These are phyloP conservation scores for Xenopus borealis DNA, from an alignment of 2,113 vertebrate species.

Conservation along the genomic window DNA sequence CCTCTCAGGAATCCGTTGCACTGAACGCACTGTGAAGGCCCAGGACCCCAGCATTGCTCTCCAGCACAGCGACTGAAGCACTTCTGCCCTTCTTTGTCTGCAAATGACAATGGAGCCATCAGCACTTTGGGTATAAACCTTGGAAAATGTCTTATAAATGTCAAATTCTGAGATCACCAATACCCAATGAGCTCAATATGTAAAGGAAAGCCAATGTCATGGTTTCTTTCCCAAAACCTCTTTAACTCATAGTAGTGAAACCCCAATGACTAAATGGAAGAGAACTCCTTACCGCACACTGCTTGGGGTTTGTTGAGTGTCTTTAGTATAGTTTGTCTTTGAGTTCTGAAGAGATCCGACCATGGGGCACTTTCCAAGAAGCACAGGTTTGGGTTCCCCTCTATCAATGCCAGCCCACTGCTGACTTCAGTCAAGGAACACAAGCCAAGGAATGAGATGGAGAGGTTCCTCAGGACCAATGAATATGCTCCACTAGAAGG, in stretches of 20 bases:
- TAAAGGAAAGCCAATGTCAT: too few species aligned
- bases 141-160: too few species aligned
- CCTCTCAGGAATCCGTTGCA: constrained; percentile 79
- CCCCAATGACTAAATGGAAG: too few species aligned
- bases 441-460: constrained; percentile 79
- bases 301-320: constrained; percentile 69
- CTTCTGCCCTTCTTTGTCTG: constrained; percentile 63
- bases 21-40: constrained; percentile 80
- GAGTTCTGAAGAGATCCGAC: constrained; percentile 74
- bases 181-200: too few species aligned
- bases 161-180: too few species aligned
- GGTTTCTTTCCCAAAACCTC: too few species aligned
- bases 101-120: constrained; percentile 15
- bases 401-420: constrained; percentile 84
- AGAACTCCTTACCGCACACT: constrained; percentile 69
- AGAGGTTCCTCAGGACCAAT: constrained; percentile 77
- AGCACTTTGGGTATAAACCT: too few species aligned
- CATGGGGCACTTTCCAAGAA: constrained; percentile 81
- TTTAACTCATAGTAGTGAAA: too few species aligned
- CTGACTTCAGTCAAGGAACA: constrained; percentile 83
- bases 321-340: constrained; percentile 75
- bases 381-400: constrained; percentile 83
- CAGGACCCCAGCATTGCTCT: constrained; percentile 86
- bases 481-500: constrained; percentile 84
- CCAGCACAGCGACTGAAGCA: constrained; percentile 77